Conservation (phyloP, 2,797 vertebrate species). For the Buceros bicornis region DNA sequence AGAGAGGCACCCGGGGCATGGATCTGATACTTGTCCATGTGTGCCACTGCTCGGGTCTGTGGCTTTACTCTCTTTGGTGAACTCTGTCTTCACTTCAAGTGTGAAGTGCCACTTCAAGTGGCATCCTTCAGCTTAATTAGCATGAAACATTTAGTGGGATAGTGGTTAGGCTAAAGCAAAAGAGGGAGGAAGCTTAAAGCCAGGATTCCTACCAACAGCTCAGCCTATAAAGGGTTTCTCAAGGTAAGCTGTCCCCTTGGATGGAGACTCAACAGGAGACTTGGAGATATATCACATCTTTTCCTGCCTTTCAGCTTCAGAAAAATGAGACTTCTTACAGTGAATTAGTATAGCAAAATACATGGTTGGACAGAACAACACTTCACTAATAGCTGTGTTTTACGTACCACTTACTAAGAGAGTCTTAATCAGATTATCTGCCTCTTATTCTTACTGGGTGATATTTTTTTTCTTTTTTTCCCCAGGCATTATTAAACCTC, state of each 20-base stretch:
- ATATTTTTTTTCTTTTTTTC: neutral
- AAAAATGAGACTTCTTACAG: neutral
- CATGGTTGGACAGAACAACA: neutral
- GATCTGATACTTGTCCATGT: neutral
- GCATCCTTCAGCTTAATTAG: neutral
- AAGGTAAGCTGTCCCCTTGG: neutral
- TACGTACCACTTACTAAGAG: neutral
- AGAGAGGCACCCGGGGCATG: neutral
- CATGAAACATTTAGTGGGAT: neutral
- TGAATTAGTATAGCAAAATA: neutral
- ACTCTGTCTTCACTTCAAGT: neutral
- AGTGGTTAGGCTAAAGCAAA: neutral
- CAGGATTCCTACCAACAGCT: neutral
- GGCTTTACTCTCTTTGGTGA: neutral
- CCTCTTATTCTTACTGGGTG: neutral
- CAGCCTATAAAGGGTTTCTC: neutral
- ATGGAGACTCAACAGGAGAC: neutral
- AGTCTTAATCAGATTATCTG: neutral
- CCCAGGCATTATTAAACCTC: neutral
- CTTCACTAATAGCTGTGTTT: neutral
- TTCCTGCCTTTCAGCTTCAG: neutral
- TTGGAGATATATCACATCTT: fast-evolving
- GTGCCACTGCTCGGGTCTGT: neutral
- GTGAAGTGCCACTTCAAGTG: neutral
- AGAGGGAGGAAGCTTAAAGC: neutral